Conservation (phyloP, 2,888 invertebrate species). For the Orthosia gracilis region DNA sequence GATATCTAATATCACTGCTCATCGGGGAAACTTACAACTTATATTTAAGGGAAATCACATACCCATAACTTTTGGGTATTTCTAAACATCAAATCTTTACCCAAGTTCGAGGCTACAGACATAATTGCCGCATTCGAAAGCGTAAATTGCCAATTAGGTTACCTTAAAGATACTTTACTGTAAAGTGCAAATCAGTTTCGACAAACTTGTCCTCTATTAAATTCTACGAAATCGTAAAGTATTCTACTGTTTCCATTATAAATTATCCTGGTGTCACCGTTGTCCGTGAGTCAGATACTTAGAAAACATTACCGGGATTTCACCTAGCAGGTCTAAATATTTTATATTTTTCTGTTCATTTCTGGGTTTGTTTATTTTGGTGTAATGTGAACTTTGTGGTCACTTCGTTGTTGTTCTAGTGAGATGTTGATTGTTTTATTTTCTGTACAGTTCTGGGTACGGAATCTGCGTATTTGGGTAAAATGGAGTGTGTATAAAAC, state of each 20-base stretch:
- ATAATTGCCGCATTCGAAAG: slow-evolving; percentile 6
- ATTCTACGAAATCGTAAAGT: slow-evolving; percentile 43
- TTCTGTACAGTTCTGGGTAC: slow-evolving; percentile 35
- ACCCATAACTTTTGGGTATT: background rate
- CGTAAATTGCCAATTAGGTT: slow-evolving; percentile 23
- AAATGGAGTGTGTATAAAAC: slow-evolving; percentile 9
- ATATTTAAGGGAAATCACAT: slow-evolving; percentile 7
- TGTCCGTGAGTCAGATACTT: slow-evolving; percentile 52
- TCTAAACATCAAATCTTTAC: slow-evolving; percentile 1
- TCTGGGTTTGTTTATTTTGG: slow-evolving; percentile 23
- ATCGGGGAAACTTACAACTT: slow-evolving; percentile 18
- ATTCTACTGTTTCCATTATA: slow-evolving; percentile 4
- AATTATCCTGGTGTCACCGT: slow-evolving; percentile 19
- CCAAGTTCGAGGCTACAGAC: background rate
- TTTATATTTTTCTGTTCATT: slow-evolving; percentile 17
- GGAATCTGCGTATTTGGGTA: slow-evolving; percentile 11
- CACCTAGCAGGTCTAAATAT: slow-evolving; percentile 13
- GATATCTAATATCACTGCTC: slow-evolving; percentile 10
- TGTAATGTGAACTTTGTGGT: slow-evolving; percentile 33
- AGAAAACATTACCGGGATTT: slow-evolving; percentile 46
- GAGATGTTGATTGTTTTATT: slow-evolving; percentile 24
- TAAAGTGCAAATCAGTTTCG: slow-evolving; percentile 28
- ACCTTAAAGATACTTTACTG: background rate
- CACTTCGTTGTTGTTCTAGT: slow-evolving; percentile 42
- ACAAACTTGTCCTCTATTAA: background rate